Percentiles rank a stretch among this genome's conserved stretches.
Evolutionary conservation across 2,797 vertebrate species (phyloP).

Genomic region (Eulemur mongoz): DNA sequence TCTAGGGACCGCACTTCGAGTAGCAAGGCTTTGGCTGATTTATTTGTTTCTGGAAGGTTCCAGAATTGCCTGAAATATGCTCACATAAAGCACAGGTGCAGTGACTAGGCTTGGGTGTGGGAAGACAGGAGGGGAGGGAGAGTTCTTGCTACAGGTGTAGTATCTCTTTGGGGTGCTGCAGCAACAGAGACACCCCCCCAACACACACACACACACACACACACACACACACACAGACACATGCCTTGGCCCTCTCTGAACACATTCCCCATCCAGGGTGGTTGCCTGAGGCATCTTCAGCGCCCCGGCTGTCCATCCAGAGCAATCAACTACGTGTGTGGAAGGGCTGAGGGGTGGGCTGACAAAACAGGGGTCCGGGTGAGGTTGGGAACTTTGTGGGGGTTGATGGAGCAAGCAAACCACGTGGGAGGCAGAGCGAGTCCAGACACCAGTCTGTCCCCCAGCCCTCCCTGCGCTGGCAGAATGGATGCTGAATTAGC

Average conservation of each 20-base stretch:
- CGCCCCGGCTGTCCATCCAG: neutral
- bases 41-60: neutral
- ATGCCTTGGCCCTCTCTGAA: neutral
- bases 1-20: neutral
- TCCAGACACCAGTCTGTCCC: slow-evolving; percentile 55
- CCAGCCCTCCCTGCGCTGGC: slow-evolving; percentile 35
- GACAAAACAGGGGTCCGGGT: neutral
- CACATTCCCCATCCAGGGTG: neutral
- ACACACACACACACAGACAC: neutral
- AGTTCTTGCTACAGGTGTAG: neutral
- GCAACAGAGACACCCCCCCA: neutral
- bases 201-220: neutral
- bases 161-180: neutral
- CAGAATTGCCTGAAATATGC: neutral
- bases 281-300: neutral
- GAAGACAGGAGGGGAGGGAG: neutral
- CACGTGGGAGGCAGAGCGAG: slow-evolving; percentile 25
- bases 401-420: neutral
- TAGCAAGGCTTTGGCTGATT: neutral
- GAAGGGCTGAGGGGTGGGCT: neutral
- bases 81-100: neutral
- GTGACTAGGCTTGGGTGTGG: neutral
- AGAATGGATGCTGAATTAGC: slow-evolving; percentile 70
- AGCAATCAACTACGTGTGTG: neutral
- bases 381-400: neutral